Evolutionary conservation across 2,888 invertebrate species (phyloP).

Genomic region (Ashinkailepas kermadecensis): DNA sequence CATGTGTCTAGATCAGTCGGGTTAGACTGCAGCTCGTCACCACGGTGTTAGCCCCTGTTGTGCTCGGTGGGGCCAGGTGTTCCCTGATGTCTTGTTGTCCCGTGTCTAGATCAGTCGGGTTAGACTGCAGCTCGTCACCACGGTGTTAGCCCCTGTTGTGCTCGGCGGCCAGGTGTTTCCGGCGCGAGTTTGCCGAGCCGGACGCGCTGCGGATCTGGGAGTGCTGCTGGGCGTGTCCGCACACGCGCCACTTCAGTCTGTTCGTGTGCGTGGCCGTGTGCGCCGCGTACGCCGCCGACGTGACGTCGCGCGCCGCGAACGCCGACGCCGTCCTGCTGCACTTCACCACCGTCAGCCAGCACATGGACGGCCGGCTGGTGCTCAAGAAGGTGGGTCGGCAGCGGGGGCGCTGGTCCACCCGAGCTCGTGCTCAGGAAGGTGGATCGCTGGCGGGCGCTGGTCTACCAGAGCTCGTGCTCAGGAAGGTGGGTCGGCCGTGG

Average conservation of each 20-base stretch:
- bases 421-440: too few relatives aligned
- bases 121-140: too few relatives aligned
- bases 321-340: slow-evolving; percentile 92
- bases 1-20: too few relatives aligned
- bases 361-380: slow-evolving; percentile 89
- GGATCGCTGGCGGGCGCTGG: too few relatives aligned
- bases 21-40: too few relatives aligned
- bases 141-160: neutral
- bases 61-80: too few relatives aligned
- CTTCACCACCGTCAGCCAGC: slow-evolving; percentile 93
- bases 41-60: too few relatives aligned
- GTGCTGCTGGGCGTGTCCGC: slow-evolving; percentile 93
- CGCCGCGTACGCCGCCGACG: slow-evolving; percentile 77
- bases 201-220: slow-evolving; percentile 91
- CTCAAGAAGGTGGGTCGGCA: slow-evolving; percentile 57
- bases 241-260: slow-evolving; percentile 91
- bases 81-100: too few relatives aligned
- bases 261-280: slow-evolving; percentile 90
- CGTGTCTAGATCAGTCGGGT: too few relatives aligned
- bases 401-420: too few relatives aligned
- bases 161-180: slow-evolving; percentile 64
- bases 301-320: slow-evolving; percentile 81
- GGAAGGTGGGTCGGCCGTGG: too few relatives aligned
- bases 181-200: slow-evolving; percentile 80
- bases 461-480: too few relatives aligned